Evolutionary conservation across 2,888 invertebrate genomes (phyloP), one percentile per base, ranked within the genome.

Genomic region (Nasonia oneida): DNA sequence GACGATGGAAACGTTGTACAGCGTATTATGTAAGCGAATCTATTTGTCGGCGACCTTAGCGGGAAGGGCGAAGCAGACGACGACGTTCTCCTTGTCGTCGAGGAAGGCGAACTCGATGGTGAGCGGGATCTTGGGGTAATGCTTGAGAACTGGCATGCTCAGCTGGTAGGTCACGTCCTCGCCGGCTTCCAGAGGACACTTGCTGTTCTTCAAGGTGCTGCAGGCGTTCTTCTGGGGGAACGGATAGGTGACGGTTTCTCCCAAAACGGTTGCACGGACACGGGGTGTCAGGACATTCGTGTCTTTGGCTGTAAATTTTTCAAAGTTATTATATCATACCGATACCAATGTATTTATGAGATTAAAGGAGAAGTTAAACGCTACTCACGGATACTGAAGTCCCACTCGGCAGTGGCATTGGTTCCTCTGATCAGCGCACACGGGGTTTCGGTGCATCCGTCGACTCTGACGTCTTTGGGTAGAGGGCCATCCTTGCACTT

Each of bases 201-300:
- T 87, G 8, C 88, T 90, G 74, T 89, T 88, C 12, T 71, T 79
- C 18, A 93, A 84, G 0, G 88, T 82, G 0, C 87, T 86, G 89
- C 93, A 93, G 8, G 91, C 93, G 61, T 93, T 80, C 50, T 90
- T 87, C 23, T 92, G 87, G 0, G 91, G 90, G 23, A 92, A 88
- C 0, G 89, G 90, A 76, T 91, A 93, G 4, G 78, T 12, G 0
- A 91, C 50, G 0, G 88, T 85, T 0, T 39, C 1, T 0, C 91
- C 92, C 4, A 89, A 8, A 0, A 89, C 86, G 10, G 88, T 90
- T 0, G 91, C 92, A 10, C 42, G 64, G 0, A 92, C 92, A 0
- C 85, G 78, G 0, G 92, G 90, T 57, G 39, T 91, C 86, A 93
- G 86, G 2, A 79, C 77, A 3, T 85, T 82, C 0, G 90, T 87